Evolutionary conservation across 2,113 vertebrate species (phyloP).

Genomic region (Cinclus cinclus): DNA sequence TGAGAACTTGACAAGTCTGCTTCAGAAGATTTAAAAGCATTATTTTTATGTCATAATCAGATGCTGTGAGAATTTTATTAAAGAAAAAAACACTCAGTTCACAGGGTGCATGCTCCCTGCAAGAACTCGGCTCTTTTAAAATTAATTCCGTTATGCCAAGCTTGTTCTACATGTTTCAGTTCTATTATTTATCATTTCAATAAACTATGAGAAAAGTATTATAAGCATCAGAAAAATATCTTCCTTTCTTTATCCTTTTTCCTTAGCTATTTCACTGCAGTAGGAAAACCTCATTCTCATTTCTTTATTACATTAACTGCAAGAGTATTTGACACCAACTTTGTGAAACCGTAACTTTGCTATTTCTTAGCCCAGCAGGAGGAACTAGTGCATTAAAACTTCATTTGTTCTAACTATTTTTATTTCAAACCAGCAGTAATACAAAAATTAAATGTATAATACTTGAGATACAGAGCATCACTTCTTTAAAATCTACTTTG

Average conservation of each 20-base stretch:
- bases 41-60: constrained; percentile 27
- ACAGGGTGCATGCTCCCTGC: not conserved
- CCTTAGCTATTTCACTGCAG: not conserved
- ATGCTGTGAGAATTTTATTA: constrained; percentile 72
- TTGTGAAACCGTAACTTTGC: constrained; percentile 44
- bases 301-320: not conserved
- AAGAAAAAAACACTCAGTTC: not conserved
- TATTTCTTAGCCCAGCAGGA: not conserved
- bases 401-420: not conserved
- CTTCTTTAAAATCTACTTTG: not conserved
- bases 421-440: not conserved
- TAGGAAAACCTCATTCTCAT: constrained; percentile 28
- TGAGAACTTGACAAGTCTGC: constrained; percentile 23
- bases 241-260: constrained; percentile 16
- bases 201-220: not conserved
- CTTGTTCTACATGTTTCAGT: not conserved
- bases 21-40: constrained; percentile 41
- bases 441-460: not conserved
- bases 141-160: constrained; percentile 18
- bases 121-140: constrained; percentile 9
- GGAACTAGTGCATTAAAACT: not conserved
- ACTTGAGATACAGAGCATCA: not conserved
- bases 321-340: constrained; percentile 1
- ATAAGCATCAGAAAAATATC: not conserved
- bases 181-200: constrained; percentile 37